These are phyloP conservation scores for Lacerta bilineata DNA, from an alignment of 2,797 vertebrate genomes.

Conservation along the genomic window DNA sequence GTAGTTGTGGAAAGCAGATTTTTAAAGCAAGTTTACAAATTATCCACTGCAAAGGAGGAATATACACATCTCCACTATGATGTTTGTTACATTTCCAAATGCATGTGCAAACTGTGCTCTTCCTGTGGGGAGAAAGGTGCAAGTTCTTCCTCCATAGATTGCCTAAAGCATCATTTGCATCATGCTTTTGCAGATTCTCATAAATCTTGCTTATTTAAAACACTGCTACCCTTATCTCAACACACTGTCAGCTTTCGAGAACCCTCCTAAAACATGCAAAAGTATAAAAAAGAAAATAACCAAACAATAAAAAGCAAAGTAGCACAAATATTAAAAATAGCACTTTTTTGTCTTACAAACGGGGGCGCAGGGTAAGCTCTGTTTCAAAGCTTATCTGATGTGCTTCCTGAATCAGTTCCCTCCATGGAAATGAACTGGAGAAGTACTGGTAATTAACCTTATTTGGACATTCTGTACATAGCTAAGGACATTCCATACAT, in stretches of 20 bases:
- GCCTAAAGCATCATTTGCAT: neutral
- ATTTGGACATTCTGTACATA: no score
- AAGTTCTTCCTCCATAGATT: neutral
- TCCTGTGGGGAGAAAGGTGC: neutral
- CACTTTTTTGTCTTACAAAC: neutral
- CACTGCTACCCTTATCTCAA: neutral
- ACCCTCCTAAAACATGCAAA: no score
- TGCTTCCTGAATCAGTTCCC: neutral
- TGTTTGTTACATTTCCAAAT: neutral
- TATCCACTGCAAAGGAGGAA: neutral
- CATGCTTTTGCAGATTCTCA: neutral
- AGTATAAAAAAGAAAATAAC: no score
- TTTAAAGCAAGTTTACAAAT: neutral
- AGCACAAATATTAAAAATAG: neutral
- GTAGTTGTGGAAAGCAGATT: neutral
- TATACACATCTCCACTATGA: neutral
- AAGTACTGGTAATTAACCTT: neutral
- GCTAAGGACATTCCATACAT: no score
- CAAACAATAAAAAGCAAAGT: neutral
- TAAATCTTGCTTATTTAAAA: neutral
- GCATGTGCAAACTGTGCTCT: neutral
- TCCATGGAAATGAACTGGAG: neutral
- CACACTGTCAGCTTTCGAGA: conserved; percentile 1
- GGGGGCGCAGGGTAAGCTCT: neutral
- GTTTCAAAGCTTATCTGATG: neutral